Evolutionary conservation across 1,140 invertebrate genomes (phyloP).

Genomic region (Amphibalanus amphitrite): DNA sequence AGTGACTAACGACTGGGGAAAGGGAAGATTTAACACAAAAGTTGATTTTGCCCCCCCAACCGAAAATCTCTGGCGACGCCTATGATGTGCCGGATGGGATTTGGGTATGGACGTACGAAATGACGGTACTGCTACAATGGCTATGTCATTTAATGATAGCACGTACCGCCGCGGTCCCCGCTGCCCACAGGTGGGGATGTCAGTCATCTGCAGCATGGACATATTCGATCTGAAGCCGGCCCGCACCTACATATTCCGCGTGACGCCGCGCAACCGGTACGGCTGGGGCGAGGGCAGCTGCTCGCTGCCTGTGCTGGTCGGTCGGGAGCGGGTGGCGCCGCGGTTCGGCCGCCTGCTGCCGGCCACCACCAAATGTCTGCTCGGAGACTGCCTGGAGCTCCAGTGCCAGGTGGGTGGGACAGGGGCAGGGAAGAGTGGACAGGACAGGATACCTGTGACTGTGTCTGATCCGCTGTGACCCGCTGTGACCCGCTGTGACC

Average conservation of each 20-base stretch:
- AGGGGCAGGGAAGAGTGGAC: too few relatives aligned
- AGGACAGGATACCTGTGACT: too few relatives aligned
- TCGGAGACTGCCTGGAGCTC: conserved; percentile 51
- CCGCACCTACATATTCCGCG: conserved; percentile 59
- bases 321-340: conserved; percentile 7
- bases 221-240: conserved; percentile 61
- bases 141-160: too few relatives aligned
- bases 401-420: conserved; percentile 46
- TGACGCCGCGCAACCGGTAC: conserved; percentile 65
- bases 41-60: too few relatives aligned
- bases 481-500: too few relatives aligned
- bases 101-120: too few relatives aligned
- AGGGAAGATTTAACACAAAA: too few relatives aligned
- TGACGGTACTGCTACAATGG: too few relatives aligned
- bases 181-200: conserved; percentile 54
- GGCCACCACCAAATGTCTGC: conserved; percentile 32
- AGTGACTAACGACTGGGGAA: too few relatives aligned
- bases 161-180: neutral
- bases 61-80: too few relatives aligned
- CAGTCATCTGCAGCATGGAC: conserved; percentile 56
- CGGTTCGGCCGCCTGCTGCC: conserved; percentile 15
- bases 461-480: too few relatives aligned
- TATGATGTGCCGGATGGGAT: too few relatives aligned
- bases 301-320: conserved; percentile 13
- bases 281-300: conserved; percentile 64